Percentiles rank a stretch among this genome's conserved stretches.
Evolutionary conservation across 2,113 vertebrate species (phyloP).

Genomic region (Columba janthina): DNA sequence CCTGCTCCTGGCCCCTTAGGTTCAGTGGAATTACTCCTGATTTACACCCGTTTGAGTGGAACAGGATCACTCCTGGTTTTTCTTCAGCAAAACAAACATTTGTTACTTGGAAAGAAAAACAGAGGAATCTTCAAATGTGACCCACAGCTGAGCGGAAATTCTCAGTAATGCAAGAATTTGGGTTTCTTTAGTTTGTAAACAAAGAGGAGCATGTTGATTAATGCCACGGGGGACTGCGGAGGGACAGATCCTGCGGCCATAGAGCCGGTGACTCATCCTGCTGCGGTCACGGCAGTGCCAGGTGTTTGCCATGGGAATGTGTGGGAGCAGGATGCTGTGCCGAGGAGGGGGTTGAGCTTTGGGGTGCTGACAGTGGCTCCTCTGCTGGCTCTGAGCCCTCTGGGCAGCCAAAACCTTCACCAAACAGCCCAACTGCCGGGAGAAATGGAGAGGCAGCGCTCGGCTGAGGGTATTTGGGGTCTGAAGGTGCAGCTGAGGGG

Average conservation of each 20-base stretch:
- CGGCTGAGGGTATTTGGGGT: neutral
- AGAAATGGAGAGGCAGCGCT: neutral
- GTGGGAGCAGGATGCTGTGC: neutral
- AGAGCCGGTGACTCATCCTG: neutral
- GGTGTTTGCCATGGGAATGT: fast-evolving
- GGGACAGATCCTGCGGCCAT: neutral
- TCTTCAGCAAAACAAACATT: constrained; percentile 24
- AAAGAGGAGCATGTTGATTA: neutral
- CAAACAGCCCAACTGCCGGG: neutral
- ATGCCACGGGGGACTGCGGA: neutral
- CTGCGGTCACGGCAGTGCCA: neutral
- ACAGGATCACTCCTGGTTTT: neutral
- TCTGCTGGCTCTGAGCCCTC: neutral
- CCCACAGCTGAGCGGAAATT: constrained; percentile 1
- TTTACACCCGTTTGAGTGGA: neutral
- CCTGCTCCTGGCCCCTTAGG: neutral
- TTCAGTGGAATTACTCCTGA: neutral
- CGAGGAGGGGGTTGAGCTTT: neutral
- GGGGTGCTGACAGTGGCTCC: neutral
- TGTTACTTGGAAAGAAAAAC: constrained; percentile 11
- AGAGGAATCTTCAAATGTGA: neutral
- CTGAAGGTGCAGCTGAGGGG: neutral
- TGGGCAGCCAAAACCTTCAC: neutral
- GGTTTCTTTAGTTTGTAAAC: constrained; percentile 8
- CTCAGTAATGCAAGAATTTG: neutral